Evolutionary conservation across 2,888 invertebrate genomes (phyloP).

Genomic region (Sympetrum striolatum): DNA sequence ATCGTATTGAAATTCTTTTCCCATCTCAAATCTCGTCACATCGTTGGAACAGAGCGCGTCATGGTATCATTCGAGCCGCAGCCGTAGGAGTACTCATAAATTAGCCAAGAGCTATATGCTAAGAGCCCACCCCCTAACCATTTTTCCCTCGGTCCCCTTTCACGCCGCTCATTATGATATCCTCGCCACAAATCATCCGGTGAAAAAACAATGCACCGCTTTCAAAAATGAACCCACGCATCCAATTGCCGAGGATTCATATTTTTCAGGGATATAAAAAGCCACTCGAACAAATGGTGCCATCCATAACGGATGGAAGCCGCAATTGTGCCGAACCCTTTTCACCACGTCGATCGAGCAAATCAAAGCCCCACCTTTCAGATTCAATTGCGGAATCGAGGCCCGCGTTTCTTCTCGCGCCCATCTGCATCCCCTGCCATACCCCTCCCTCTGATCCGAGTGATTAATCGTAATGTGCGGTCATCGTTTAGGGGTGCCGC

Average conservation of each 20-base stretch:
- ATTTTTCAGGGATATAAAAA: not conserved
- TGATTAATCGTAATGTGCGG: constrained; percentile 33
- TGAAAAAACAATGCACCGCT: not conserved
- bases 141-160: not conserved
- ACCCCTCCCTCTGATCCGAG: constrained; percentile 1
- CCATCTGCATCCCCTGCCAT: not conserved
- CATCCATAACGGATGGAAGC: not conserved
- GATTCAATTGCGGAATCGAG: constrained; percentile 18
- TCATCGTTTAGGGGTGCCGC: constrained; percentile 27
- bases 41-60: no score
- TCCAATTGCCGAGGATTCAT: not conserved
- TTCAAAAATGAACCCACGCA: not conserved
- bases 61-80: no score
- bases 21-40: no score
- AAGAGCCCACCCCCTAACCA: no score
- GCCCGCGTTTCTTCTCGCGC: not conserved
- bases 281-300: not conserved
- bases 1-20: no score
- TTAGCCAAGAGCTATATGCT: no score
- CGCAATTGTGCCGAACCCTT: not conserved
- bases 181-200: not conserved
- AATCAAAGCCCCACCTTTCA: constrained; percentile 18
- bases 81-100: no score
- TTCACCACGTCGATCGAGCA: constrained; percentile 10
- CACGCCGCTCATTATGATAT: not conserved